A percentile compares a stretch with the other conserved stretches of the same genome.
phyloP scores from a whole-genome alignment of 2,797 vertebrate genomes.

The Thamnophis elegans region DNA sequence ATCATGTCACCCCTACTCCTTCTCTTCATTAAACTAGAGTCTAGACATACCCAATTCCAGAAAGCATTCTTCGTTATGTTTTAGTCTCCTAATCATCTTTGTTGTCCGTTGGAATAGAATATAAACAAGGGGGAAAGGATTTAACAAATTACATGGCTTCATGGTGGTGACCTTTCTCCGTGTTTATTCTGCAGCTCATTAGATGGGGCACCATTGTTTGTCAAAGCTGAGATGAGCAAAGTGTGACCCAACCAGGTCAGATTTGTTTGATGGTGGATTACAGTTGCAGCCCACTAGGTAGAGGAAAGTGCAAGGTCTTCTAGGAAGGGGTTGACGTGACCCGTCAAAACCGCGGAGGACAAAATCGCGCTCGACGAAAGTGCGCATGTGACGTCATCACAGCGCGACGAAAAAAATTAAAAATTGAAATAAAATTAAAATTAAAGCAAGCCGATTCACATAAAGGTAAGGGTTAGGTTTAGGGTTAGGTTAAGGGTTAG shows the following conservation, averaged over 20 bases:
- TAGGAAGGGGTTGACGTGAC: no score
- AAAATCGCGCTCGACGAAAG: no score
- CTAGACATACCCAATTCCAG: not conserved
- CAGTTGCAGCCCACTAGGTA: not conserved
- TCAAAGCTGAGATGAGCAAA: conserved; percentile 20
- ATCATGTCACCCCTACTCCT: not conserved
- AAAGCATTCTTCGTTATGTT: not conserved
- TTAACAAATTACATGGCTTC: not conserved
- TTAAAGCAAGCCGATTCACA: no score
- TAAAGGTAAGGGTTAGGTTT: no score
- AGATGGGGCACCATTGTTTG: not conserved
- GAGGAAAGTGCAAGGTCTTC: not conserved
- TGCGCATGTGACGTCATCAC: no score
- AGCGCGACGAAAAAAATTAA: no score
- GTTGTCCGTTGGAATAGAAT: not conserved
- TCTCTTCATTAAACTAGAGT: not conserved
- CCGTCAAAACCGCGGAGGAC: no score
- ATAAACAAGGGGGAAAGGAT: not conserved
- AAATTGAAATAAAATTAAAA: no score
- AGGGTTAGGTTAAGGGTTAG: no score
- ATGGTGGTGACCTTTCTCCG: not conserved
- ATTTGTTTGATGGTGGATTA: not conserved
- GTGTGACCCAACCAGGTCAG: not conserved
- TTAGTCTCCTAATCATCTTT: not conserved
- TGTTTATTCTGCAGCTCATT: not conserved